These are phyloP conservation scores for Limenitis camilla DNA, from an alignment of 2,888 invertebrate species.

Conservation along the genomic window DNA sequence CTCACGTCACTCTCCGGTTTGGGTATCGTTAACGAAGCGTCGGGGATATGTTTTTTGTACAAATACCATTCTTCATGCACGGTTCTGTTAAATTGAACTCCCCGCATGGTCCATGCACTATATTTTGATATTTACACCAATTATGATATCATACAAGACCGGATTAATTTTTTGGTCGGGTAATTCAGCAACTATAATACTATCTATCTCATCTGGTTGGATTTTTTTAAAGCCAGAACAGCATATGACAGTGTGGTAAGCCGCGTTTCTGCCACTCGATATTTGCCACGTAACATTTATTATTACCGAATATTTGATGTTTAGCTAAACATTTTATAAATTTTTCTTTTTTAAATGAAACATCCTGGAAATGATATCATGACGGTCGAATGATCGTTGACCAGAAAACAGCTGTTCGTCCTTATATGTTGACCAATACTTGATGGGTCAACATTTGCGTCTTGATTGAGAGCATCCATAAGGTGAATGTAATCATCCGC, in stretches of 20 bases:
- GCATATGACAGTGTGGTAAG: conserved; percentile 25
- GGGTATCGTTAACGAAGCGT: conserved; percentile 15
- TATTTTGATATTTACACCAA: too few species aligned
- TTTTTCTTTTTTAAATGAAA: conserved; percentile 3
- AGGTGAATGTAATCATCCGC: conserved; percentile 21
- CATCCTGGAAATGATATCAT: background rate
- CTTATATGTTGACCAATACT: conserved; percentile 15
- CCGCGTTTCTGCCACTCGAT: conserved; percentile 31
- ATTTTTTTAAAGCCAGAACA: conserved; percentile 26
- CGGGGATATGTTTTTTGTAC: conserved; percentile 19
- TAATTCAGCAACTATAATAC: conserved; percentile 28
- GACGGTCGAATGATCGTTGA: background rate
- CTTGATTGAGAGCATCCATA: conserved; percentile 21
- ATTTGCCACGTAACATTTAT: conserved; percentile 18
- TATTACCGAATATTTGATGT: too few species aligned
- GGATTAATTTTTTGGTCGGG: conserved; percentile 22
- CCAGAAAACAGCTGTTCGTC: conserved; percentile 1
- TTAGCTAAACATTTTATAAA: too few species aligned
- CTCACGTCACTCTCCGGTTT: too few species aligned
- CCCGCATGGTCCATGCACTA: too few species aligned
- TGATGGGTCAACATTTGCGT: conserved; percentile 15
- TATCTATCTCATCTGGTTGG: conserved; percentile 25
- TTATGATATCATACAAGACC: too few species aligned
- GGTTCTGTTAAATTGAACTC: too few species aligned
- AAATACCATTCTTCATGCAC: conserved; percentile 18